phyloP scores from a whole-genome alignment of 1,140 invertebrate species.

The Drosophila saltans region DNA sequence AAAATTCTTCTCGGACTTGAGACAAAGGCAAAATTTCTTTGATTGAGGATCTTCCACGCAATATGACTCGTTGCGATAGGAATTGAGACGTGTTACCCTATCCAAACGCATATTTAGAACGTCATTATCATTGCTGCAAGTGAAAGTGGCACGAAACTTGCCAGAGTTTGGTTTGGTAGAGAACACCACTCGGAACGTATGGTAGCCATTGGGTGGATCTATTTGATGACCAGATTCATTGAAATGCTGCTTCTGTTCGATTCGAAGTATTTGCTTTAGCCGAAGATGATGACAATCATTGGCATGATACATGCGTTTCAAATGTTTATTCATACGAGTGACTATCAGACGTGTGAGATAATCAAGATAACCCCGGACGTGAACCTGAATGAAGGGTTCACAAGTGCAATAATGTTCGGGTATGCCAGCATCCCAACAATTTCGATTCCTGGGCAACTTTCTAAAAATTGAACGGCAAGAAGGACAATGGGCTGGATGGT shows the following conservation, averaged over 20 bases:
- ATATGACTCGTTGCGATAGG: conserved; percentile 7
- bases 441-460: conserved; percentile 86
- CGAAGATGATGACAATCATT: conserved; percentile 17
- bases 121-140: neutral
- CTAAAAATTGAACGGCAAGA: conserved; percentile 87
- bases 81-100: conserved; percentile 30
- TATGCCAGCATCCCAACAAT: conserved; percentile 88
- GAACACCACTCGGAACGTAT: conserved; percentile 32
- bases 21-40: conserved; percentile 41
- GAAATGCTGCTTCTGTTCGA: conserved; percentile 22
- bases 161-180: conserved; percentile 19
- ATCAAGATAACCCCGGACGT: conserved; percentile 71
- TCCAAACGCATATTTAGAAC: neutral
- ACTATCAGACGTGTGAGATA: conserved; percentile 82
- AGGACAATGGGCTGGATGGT: conserved; percentile 47
- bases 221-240: conserved; percentile 13
- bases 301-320: conserved; percentile 64
- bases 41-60: conserved; percentile 21
- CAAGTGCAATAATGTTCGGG: conserved; percentile 91
- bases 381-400: conserved; percentile 83
- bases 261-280: conserved; percentile 3
- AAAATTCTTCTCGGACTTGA: neutral
- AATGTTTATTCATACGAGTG: conserved; percentile 79
- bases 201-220: neutral
- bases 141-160: conserved; percentile 10